phyloP scores from a whole-genome alignment of 1,140 invertebrate species.

The Heliconius eleuchia region DNA sequence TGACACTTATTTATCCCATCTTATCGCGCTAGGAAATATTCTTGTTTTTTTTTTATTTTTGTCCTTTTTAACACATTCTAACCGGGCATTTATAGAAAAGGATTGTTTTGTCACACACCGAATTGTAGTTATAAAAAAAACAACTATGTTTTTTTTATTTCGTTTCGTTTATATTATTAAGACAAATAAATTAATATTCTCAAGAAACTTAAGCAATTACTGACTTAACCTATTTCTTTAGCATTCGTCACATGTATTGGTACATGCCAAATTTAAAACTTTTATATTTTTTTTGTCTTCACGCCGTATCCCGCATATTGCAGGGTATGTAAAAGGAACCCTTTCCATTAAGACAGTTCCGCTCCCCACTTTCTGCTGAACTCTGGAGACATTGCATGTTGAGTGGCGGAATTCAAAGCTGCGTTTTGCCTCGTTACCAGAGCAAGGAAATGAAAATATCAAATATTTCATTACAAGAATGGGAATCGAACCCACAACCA shows the following conservation, averaged over 20 bases:
- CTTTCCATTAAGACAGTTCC: neutral
- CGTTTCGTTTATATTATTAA: too few species aligned
- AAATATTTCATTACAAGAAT: too few species aligned
- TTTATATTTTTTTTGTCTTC: too few species aligned
- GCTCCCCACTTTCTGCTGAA: neutral
- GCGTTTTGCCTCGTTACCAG: too few species aligned
- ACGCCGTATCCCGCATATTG: too few species aligned
- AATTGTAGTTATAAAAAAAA: neutral
- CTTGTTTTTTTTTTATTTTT: neutral
- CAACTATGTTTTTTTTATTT: neutral
- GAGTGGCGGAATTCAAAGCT: neutral
- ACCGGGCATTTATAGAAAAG: neutral
- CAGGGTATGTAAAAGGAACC: too few species aligned
- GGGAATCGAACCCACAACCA: too few species aligned
- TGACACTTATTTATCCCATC: too few species aligned
- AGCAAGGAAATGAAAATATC: too few species aligned
- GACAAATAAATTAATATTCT: too few species aligned
- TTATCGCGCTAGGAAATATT: neutral
- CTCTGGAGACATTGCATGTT: neutral
- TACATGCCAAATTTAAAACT: neutral
- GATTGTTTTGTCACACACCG: neutral
- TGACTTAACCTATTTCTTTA: too few species aligned
- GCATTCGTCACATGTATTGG: neutral
- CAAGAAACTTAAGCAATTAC: too few species aligned
- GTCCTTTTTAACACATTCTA: constrained; percentile 9